Evolutionary conservation across 2,113 vertebrate species (phyloP), one percentile per base, ranked within the genome.

Genomic region (Misgurnus mizolepis): DNA sequence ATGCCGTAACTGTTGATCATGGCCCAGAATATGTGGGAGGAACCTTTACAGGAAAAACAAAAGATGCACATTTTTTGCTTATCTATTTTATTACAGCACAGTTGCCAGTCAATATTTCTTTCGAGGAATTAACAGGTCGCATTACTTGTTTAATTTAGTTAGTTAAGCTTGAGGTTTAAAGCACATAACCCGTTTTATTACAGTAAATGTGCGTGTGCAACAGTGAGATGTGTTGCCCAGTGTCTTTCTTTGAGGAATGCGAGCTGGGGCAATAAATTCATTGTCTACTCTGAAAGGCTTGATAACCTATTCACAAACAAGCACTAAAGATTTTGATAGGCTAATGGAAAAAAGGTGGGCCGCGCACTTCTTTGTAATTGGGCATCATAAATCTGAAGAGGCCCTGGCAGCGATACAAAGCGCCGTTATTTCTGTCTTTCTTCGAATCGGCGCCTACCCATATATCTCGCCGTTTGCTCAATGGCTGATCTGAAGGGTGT

Each of bases 331-430:
- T 87, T 88, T 88, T 90, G 91, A 85, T 85, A 92, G 93, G 93
- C 95, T 92, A 95, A 97, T 96, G 94, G 94, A 91, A 94, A 93
- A 87, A 86, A 93, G 87, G 84, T 83, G 91, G 50, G 92, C 88
- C 85, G 89, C 87, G 88, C 88, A 76, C 89, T 90, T 47, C 78
- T 90, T 95, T 95, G 91, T 95, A 94, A 93, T 88, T 90, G 86
- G 90, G 84, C 90, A 88, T 93, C 93, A 95, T 99, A 96, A 96
- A 98, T 98, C 96, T 95, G 93, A 87, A 89, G 88, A 88, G 88
- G 83, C 85, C 87, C 90, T 93, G 90, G 93, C 90, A 90, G 89
- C 84, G 71, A 62, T 82, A 99, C 95, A 97, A 98, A 93, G 92
- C 83, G 67, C 84, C 86, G 85, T 91, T 95, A 92, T 93, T 93